phyloP scores from a whole-genome alignment of 1,140 invertebrate species.

The Zaprionus ghesquierei region DNA sequence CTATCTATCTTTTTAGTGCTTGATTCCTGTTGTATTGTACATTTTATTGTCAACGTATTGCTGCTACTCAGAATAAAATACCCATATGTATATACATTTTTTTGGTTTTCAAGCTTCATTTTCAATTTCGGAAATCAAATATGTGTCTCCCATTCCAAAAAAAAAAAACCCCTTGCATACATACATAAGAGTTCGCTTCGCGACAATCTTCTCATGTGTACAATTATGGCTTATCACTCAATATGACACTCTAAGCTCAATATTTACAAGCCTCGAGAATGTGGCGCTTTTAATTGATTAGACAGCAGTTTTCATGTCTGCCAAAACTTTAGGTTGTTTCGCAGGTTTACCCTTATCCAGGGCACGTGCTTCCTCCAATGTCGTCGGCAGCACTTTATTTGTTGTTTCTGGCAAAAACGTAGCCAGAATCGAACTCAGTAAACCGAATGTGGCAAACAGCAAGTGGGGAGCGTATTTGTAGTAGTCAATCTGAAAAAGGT shows the following conservation, averaged over 20 bases:
- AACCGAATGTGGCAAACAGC: slow-evolving; percentile 85
- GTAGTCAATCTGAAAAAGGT: slow-evolving; percentile 81
- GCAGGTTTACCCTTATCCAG: slow-evolving; percentile 76
- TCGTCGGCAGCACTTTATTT: slow-evolving; percentile 86
- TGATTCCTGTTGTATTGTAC: not conserved
- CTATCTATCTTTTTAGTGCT: not conserved
- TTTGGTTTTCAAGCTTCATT: too few relatives aligned
- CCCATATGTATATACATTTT: too few relatives aligned
- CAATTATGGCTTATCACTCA: slow-evolving; percentile 9
- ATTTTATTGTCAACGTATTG: not conserved
- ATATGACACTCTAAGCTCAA: not conserved
- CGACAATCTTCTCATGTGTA: not conserved
- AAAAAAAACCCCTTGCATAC: not conserved
- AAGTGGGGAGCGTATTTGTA: slow-evolving; percentile 85
- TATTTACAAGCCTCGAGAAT: slow-evolving; percentile 14
- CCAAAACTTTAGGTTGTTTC: not conserved
- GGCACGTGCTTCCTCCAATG: slow-evolving; percentile 86
- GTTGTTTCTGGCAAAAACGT: slow-evolving; percentile 88
- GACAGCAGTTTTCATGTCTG: slow-evolving; percentile 30
- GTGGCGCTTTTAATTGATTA: slow-evolving; percentile 19
- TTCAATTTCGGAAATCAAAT: not conserved
- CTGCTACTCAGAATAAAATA: not conserved
- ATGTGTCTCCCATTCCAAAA: slow-evolving; percentile 4
- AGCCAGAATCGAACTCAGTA: slow-evolving; percentile 85
- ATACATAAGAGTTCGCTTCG: not conserved